Base-by-base conservation (phyloP, 2,113 vertebrate genomes). In the Bostrychus sinensis region DNA sequence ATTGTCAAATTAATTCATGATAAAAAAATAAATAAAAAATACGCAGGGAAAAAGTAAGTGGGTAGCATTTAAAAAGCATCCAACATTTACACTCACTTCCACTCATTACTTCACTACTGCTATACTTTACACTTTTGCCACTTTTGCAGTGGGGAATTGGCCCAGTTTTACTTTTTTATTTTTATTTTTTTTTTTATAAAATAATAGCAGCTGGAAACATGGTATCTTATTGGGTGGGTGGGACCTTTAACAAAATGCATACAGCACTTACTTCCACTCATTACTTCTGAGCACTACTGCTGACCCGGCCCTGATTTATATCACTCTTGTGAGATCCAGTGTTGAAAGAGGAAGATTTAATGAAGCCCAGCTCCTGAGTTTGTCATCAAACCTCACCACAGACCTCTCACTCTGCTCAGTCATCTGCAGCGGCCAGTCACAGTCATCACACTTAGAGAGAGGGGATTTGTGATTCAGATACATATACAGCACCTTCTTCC, bases 261-360 rank as follows among this genome's bases (percentile, higher is more conserved):
- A 22, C 12, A 2, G 20, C 20, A 28, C 7, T 51, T 30, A 23
- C 11, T 28, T 30, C 48, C 7, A 13, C 14, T 51, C 13, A 51
- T 51, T 26, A 51, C 45, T 14, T 6, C 9, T n/a, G 26, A 54
- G 51, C 4, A 11, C 9, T 66, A 25, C 43, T 28, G 46, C 26
- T 14, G 14, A 48, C 19, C 28, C 42, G 54, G 56, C 14, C 20
- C 34, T 26, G 34, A 42, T 23, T 41, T 55, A 46, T 34, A 66
- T 66, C 51, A 32, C 30, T 58, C 70, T 51, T 26, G 39, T 19
- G 51, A 56, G 55, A 53, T 55, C 39, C 6, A 59, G 70, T 34
- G 53, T 41, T 34, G 22, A 25, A n/a, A 22, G 51, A n/a, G 4
- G 26, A 28, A 59, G 19, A 63, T 43, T 39, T 10, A 45, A 53